A percentile compares a stretch with the other conserved stretches of the same genome.
Conservation (phyloP, 2,888 invertebrate genomes). For the Nomada flava region DNA sequence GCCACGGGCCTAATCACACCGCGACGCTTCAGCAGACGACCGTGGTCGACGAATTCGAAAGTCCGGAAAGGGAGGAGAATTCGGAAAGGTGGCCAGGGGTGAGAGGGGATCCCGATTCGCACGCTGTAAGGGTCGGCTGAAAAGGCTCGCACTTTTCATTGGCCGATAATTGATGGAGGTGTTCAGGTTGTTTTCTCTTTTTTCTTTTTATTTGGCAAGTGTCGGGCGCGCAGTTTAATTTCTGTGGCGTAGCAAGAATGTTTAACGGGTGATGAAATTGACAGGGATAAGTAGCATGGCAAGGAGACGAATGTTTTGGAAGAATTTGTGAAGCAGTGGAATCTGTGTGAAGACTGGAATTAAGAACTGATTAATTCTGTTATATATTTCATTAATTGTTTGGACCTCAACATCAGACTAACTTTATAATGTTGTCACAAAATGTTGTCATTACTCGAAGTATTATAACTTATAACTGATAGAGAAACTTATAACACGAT, state of each 20-base stretch:
- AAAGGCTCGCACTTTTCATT: conserved; percentile 70
- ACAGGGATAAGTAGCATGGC: background rate
- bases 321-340: background rate
- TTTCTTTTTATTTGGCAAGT: conserved; percentile 35
- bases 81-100: conserved; percentile 24
- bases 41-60: conserved; percentile 60
- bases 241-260: background rate
- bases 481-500: no score
- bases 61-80: conserved; percentile 24
- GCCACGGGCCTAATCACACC: conserved; percentile 76
- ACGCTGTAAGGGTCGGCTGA: conserved; percentile 51
- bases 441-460: no score
- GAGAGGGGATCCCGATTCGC: conserved; percentile 43
- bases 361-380: background rate
- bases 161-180: conserved; percentile 75
- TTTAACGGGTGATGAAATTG: background rate
- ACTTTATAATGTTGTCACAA: no score
- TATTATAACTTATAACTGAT: no score
- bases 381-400: no score
- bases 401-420: no score
- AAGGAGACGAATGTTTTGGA: background rate
- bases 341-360: background rate
- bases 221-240: conserved; percentile 26
- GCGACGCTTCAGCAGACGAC: conserved; percentile 55
- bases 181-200: conserved; percentile 50